phyloP scores from a whole-genome alignment of 1,140 invertebrate species.

The Microplitis mediator region DNA sequence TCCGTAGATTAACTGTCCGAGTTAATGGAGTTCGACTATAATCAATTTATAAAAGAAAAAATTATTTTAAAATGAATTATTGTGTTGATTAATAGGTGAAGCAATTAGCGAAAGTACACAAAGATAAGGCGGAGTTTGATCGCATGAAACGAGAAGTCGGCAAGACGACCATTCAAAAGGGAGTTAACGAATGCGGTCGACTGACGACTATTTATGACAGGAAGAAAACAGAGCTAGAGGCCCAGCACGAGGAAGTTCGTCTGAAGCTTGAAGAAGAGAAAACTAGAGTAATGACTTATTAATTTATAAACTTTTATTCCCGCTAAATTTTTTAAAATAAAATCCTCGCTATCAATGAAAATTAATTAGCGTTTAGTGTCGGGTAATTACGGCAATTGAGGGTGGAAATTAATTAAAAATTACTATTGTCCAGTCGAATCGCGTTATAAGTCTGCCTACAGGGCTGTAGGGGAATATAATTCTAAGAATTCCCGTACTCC shows the following conservation, averaged over 20 bases:
- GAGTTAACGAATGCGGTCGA: slow-evolving; percentile 79
- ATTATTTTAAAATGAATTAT: not conserved
- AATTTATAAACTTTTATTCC: too few species aligned
- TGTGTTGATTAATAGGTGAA: slow-evolving; percentile 62
- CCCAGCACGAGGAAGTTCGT: slow-evolving; percentile 78
- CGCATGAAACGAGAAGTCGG: slow-evolving; percentile 78
- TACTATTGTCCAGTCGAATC: too few species aligned
- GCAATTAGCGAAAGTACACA: slow-evolving; percentile 76
- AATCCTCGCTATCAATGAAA: too few species aligned
- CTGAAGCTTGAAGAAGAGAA: slow-evolving; percentile 73
- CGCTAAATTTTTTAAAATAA: too few species aligned
- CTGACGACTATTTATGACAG: slow-evolving; percentile 76
- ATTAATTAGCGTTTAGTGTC: too few species aligned
- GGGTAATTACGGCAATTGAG: too few species aligned
- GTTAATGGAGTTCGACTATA: too few species aligned
- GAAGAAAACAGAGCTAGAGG: slow-evolving; percentile 75
- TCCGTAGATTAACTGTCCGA: too few species aligned
- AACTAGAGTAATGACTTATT: slow-evolving; percentile 65
- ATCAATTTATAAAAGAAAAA: not conserved
- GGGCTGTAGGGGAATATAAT: too few species aligned
- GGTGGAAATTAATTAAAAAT: too few species aligned
- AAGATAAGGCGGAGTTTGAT: slow-evolving; percentile 87
- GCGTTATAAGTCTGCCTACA: too few species aligned
- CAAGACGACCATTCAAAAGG: slow-evolving; percentile 78
- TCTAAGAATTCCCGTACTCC: too few species aligned